Evolutionary conservation across 2,113 vertebrate species (phyloP).

Genomic region (Vanacampus margaritifer): DNA sequence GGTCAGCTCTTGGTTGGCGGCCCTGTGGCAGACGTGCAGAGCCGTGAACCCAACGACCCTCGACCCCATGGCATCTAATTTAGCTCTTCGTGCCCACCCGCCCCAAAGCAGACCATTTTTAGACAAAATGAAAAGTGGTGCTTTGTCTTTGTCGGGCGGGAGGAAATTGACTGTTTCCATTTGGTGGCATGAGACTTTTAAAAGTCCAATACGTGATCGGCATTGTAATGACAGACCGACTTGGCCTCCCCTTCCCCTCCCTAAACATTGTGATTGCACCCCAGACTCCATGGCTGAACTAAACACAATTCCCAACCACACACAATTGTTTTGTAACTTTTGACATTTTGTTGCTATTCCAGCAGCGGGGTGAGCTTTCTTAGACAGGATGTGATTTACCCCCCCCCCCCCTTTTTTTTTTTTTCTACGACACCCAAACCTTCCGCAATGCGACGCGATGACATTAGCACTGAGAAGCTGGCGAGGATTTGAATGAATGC

Average conservation of each 20-base stretch:
- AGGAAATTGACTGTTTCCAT: constrained; percentile 46
- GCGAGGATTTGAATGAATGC: constrained; percentile 33
- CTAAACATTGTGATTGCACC: constrained; percentile 16
- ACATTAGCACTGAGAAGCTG: constrained; percentile 15
- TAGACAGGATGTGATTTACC: constrained; percentile 7
- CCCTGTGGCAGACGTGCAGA: no score
- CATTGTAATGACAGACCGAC: constrained; percentile 8
- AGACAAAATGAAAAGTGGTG: constrained; percentile 8
- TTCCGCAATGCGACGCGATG: neutral
- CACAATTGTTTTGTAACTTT: constrained; percentile 31
- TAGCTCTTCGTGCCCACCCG: constrained; percentile 15
- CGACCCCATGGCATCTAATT: neutral
- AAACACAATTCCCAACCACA: constrained; percentile 25
- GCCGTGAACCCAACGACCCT: neutral
- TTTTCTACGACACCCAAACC: neutral
- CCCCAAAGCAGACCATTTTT: constrained; percentile 20
- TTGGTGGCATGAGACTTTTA: constrained; percentile 16
- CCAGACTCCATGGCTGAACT: constrained; percentile 16
- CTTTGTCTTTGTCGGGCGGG: constrained; percentile 13
- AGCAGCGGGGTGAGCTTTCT: constrained; percentile 25
- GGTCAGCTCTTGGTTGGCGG: no score
- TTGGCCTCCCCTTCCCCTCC: constrained; percentile 1
- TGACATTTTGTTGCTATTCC: constrained; percentile 47
- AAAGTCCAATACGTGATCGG: constrained; percentile 23
- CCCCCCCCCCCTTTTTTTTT: neutral